These are phyloP conservation scores for Oreochromis aureus DNA, from an alignment of 2,113 vertebrate species.

Conservation along the genomic window DNA sequence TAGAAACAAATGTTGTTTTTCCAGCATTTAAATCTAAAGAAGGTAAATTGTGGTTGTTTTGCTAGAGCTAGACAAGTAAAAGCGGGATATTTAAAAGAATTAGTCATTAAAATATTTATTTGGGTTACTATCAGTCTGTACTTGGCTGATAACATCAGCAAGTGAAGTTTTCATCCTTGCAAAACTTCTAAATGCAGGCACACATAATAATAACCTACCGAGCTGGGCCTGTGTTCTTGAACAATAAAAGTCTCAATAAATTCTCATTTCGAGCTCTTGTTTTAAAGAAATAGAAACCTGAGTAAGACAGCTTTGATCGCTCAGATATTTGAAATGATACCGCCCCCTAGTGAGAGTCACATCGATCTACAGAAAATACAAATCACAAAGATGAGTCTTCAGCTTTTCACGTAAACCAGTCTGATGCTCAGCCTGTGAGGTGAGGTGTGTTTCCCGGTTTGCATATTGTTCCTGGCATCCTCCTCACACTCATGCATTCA, in stretches of 20 bases:
- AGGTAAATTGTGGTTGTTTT: neutral
- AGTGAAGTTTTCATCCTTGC: neutral
- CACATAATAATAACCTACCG: no score
- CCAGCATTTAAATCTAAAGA: neutral
- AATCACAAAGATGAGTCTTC: neutral
- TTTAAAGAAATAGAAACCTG: neutral
- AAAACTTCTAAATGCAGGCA: neutral
- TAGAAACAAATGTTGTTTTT: neutral
- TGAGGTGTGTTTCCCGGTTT: neutral
- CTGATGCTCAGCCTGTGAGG: neutral
- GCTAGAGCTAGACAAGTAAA: neutral
- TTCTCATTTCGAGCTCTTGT: neutral
- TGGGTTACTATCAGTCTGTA: neutral
- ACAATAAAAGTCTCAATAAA: neutral
- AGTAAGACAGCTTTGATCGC: neutral
- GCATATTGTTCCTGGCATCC: neutral
- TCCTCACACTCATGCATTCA: neutral
- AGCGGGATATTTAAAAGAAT: fast-evolving
- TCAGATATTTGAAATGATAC: neutral
- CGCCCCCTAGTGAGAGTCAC: neutral
- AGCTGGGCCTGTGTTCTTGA: fast-evolving
- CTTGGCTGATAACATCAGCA: neutral
- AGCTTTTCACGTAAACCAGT: fast-evolving
- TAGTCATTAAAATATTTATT: neutral
- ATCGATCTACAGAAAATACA: fast-evolving